Conservation (phyloP, 2,888 invertebrate genomes). For the Cordylochernes scorpioides region DNA sequence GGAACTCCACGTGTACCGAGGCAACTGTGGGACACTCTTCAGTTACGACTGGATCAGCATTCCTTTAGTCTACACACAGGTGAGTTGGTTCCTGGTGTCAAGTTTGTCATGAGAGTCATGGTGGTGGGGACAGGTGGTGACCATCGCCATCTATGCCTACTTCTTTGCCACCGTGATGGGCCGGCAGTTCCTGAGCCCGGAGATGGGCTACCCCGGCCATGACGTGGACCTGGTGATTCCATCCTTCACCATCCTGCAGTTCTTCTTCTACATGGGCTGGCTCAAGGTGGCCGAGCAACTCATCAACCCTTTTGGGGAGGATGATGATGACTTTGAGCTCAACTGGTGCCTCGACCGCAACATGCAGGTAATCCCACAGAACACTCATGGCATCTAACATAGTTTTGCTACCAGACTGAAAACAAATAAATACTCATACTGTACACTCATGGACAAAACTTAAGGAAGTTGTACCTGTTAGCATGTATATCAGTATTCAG, state of each 20-base stretch:
- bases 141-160: slow-evolving; percentile 20
- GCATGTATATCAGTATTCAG: no score
- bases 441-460: no score
- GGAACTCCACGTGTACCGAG: slow-evolving; percentile 20
- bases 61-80: slow-evolving; percentile 23
- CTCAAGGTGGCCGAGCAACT: slow-evolving; percentile 32
- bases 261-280: slow-evolving; percentile 83
- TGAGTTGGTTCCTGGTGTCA: no score
- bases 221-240: slow-evolving; percentile 23
- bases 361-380: slow-evolving; percentile 14
- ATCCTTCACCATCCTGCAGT: slow-evolving; percentile 34
- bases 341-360: slow-evolving; percentile 20
- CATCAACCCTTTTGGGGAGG: slow-evolving; percentile 21
- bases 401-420: no score
- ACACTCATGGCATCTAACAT: no score
- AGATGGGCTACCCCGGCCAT: slow-evolving; percentile 14
- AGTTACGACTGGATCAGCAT: slow-evolving; percentile 24
- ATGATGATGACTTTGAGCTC: slow-evolving; percentile 21
- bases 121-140: slow-evolving; percentile 23
- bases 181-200: slow-evolving; percentile 20
- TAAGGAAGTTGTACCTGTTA: no score
- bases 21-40: slow-evolving; percentile 22
- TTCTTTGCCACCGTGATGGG: slow-evolving; percentile 20
- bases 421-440: no score
- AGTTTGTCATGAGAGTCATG: no score